Base-by-base conservation (phyloP, 2,888 invertebrate species). In the Spisula solida region DNA sequence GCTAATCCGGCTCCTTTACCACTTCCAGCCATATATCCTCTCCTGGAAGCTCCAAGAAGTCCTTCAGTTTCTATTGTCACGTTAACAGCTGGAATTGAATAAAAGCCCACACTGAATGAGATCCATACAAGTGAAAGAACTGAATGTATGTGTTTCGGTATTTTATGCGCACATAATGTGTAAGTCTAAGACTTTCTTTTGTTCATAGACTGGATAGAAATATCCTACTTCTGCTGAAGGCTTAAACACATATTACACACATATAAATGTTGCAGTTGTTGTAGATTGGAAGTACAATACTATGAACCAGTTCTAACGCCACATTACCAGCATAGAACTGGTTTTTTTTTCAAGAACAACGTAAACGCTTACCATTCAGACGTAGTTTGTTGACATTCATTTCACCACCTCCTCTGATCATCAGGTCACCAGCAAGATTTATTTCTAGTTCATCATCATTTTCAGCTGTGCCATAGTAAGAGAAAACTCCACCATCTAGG, bases 11-110 rank as follows among this genome's bases (percentile, higher is more conserved):
- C 90, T 0, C 91, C 93, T n/a, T 80, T 47, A 18, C 95, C 94
- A 12, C 10, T 12, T 8, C 94, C 93, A 12, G 94, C 88, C 0
- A 12, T 79, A 85, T 85, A 93, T 2, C 94, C 94, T 20, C 91
- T 84, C 2, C 92, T 87, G n/a, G 48, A 89, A 12, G 94, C 91
- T 66, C 92, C 89, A 16, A 95, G 90, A 6, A 93, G 41, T 8
- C 94, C 95, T 29, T 94, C 94, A 14, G 94, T 88, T 81, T 95
- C 95, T 29, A 95, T 85, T 2, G 93, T 94, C 48, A 95, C 92
- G 88, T 95, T 94, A 16, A 88, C 88, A 81, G 94, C 95, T 95
- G 91, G 4, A 90, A 92, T 41, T 31, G 41, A 47, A n/a, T 25
- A 0, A 66, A 66, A 25, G n/a, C 10, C 20, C 5, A n/a, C 20